Conservation (phyloP, 1,140 invertebrate genomes). For the Macrotrachela quadricornifera region DNA sequence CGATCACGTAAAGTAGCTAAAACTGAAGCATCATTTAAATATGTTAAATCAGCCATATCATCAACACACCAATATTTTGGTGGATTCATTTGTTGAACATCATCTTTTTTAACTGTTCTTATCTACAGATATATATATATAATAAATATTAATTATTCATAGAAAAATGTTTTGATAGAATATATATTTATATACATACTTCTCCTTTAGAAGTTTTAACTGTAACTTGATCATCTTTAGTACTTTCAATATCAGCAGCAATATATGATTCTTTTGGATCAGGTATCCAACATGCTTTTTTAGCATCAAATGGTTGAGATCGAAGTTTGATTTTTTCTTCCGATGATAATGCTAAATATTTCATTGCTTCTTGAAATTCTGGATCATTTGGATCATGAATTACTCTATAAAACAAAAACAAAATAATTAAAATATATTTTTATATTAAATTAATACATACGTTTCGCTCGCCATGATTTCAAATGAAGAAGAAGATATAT, state of each 20-base stretch:
- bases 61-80: slow-evolving; percentile 98
- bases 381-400: slow-evolving; percentile 7
- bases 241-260: slow-evolving; percentile 84
- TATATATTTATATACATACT: no score
- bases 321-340: slow-evolving; percentile 29
- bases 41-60: slow-evolving; percentile 99
- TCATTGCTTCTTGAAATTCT: slow-evolving; percentile 6
- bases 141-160: no score
- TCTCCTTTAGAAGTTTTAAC: slow-evolving; percentile 39
- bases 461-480: no score
- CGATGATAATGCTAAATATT: slow-evolving; percentile 2
- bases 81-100: slow-evolving; percentile 89
- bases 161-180: no score
- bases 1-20: slow-evolving; percentile 93
- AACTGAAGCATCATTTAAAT: slow-evolving; percentile 97
- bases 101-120: slow-evolving; percentile 79
- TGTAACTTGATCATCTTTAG: slow-evolving; percentile 87
- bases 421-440: no score
- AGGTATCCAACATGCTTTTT: slow-evolving; percentile 96
- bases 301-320: slow-evolving; percentile 92
- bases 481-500: no score
- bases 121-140: no score
- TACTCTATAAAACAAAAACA: no score
- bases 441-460: no score
- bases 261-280: slow-evolving; percentile 90